Percentiles rank a stretch among this genome's conserved stretches.
These are phyloP conservation scores for Diplolepis rosae DNA, from an alignment of 2,888 invertebrate species.

Conservation along the genomic window DNA sequence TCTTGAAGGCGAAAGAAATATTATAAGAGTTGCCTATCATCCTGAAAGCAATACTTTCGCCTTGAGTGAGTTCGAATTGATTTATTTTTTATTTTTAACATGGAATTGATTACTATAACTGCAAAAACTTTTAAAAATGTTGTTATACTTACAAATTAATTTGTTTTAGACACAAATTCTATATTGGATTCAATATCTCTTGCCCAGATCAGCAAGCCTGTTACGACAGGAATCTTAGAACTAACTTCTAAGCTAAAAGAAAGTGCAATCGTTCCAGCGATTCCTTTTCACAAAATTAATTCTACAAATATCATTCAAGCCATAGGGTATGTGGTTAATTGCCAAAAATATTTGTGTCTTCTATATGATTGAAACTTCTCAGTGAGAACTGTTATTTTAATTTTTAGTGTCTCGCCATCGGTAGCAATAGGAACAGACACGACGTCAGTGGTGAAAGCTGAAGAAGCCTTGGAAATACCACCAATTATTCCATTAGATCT, in stretches of 20 bases:
- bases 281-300: slow-evolving; percentile 68
- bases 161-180: slow-evolving; percentile 45
- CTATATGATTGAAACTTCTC: too few species aligned
- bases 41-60: slow-evolving; percentile 77
- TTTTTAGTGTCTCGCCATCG: slow-evolving; percentile 57
- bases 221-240: slow-evolving; percentile 67
- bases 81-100: not conserved
- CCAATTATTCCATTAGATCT: slow-evolving; percentile 72
- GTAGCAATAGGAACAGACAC: slow-evolving; percentile 72
- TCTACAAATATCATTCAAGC: slow-evolving; percentile 66
- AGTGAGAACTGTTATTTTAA: too few species aligned
- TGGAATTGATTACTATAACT: not conserved
- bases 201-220: slow-evolving; percentile 66
- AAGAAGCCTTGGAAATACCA: slow-evolving; percentile 85
- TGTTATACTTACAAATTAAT: not conserved
- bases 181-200: slow-evolving; percentile 57
- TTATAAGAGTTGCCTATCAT: slow-evolving; percentile 84
- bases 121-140: not conserved
- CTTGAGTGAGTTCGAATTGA: slow-evolving; percentile 52
- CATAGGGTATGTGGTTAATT: slow-evolving; percentile 57
- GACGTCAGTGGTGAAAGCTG: slow-evolving; percentile 77
- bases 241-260: slow-evolving; percentile 71
- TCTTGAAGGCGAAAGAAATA: slow-evolving; percentile 85
- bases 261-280: slow-evolving; percentile 68
- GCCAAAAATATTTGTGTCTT: not conserved